Conservation (phyloP, 2,888 invertebrate species). For the Acleris literana region DNA sequence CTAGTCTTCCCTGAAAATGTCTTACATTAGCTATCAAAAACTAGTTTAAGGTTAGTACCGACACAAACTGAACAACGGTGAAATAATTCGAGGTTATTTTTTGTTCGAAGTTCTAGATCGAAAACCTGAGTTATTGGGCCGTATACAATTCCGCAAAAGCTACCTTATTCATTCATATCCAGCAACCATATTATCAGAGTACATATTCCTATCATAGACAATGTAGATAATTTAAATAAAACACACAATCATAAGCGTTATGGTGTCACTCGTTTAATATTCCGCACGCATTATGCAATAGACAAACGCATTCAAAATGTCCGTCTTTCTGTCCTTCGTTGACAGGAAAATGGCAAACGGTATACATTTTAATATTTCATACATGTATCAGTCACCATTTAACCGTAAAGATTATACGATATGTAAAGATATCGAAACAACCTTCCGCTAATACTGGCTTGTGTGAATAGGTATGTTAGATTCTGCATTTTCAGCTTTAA, state of each 20-base stretch:
- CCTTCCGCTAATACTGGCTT: no score
- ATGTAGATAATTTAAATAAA: slow-evolving; percentile 20
- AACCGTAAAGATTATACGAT: slow-evolving; percentile 2
- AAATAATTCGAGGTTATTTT: no score
- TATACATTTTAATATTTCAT: slow-evolving; percentile 34
- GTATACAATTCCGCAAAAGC: no score
- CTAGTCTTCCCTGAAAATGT: no score
- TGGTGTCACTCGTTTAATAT: slow-evolving; percentile 33
- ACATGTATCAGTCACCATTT: slow-evolving; percentile 16
- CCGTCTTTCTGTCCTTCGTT: slow-evolving; percentile 36
- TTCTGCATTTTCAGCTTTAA: no score
- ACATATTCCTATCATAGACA: not conserved
- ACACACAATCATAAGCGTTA: slow-evolving; percentile 34
- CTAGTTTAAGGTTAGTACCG: no score
- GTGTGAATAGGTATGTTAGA: no score
- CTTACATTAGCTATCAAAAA: no score
- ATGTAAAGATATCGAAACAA: no score
- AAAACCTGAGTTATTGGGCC: no score
- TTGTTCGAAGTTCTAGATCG: no score
- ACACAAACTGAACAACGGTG: no score
- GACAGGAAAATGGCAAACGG: slow-evolving; percentile 38
- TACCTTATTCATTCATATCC: not conserved
- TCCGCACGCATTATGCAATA: slow-evolving; percentile 33
- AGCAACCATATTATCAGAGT: not conserved
- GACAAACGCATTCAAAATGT: slow-evolving; percentile 37